phyloP scores from a whole-genome alignment of 2,888 invertebrate species.

The Eudemis profundana region DNA sequence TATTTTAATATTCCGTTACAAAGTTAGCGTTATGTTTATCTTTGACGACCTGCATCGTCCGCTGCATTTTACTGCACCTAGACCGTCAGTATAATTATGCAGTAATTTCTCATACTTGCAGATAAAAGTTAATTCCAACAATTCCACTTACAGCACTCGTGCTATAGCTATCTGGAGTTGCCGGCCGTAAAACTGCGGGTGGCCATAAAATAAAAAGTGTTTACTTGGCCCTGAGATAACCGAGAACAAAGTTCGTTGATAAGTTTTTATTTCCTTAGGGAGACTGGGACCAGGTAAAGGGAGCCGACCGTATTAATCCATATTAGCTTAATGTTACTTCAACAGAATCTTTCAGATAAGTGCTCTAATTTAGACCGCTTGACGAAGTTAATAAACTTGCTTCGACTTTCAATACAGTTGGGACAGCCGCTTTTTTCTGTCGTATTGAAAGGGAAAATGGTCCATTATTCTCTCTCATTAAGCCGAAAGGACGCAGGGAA shows the following conservation, averaged over 20 bases:
- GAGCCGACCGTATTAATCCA: conserved; percentile 53
- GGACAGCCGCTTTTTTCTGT: neutral
- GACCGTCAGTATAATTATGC: conserved; percentile 15
- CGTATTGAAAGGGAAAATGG: conserved; percentile 50
- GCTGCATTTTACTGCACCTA: neutral
- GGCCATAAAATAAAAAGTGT: conserved; percentile 83
- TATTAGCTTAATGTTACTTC: conserved; percentile 52
- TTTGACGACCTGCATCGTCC: neutral
- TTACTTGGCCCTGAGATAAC: conserved; percentile 80
- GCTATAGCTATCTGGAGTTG: conserved; percentile 48
- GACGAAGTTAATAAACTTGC: conserved; percentile 24
- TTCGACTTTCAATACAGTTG: neutral
- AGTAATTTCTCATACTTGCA: conserved; percentile 28
- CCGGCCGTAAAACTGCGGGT: conserved; percentile 70
- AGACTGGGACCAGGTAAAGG: conserved; percentile 63
- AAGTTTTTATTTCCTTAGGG: conserved; percentile 81
- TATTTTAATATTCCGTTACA: neutral
- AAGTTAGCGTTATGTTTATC: conserved; percentile 4
- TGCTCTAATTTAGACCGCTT: conserved; percentile 42
- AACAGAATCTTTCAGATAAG: conserved; percentile 43
- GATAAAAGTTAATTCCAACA: conserved; percentile 53
- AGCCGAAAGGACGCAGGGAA: conserved; percentile 68
- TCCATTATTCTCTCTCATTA: conserved; percentile 69
- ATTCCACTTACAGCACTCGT: conserved; percentile 48
- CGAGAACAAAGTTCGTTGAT: conserved; percentile 79